Percentiles rank a stretch among this genome's conserved stretches.
phyloP scores from a whole-genome alignment of 2,888 invertebrate genomes.

The Deilephila elpenor region DNA sequence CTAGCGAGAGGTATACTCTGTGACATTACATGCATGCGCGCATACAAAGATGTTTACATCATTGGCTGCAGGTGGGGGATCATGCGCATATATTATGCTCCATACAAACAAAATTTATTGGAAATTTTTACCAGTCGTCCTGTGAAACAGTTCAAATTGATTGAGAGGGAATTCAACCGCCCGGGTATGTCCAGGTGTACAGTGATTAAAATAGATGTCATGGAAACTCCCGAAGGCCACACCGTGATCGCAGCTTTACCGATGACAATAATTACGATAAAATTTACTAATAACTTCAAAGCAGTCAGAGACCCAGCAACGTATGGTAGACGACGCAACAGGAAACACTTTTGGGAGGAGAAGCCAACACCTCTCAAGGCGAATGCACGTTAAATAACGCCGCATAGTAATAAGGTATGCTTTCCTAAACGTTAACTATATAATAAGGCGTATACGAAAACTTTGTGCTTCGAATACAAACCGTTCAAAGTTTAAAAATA shows the following conservation, averaged over 20 bases:
- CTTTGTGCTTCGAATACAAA: too few relatives aligned
- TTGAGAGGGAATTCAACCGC: neutral
- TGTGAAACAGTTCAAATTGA: neutral
- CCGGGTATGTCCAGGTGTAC: neutral
- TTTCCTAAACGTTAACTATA: too few relatives aligned
- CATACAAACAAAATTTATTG: neutral
- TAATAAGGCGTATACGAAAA: too few relatives aligned
- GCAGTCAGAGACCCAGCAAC: neutral
- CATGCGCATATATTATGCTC: neutral
- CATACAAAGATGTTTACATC: neutral
- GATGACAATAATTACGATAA: neutral
- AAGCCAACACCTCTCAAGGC: too few relatives aligned
- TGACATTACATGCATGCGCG: neutral
- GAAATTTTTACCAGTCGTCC: neutral
- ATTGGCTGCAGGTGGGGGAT: neutral
- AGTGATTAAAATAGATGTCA: neutral
- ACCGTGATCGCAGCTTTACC: neutral
- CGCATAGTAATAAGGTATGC: too few relatives aligned
- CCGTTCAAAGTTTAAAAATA: too few relatives aligned
- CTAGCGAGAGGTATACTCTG: neutral
- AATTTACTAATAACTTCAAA: neutral
- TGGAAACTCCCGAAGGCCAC: neutral
- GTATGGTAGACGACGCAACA: too few relatives aligned
- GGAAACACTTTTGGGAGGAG: too few relatives aligned
- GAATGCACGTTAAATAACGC: too few relatives aligned